Conservation (phyloP, 2,888 invertebrate species). For the Stegana nigrithorax region DNA sequence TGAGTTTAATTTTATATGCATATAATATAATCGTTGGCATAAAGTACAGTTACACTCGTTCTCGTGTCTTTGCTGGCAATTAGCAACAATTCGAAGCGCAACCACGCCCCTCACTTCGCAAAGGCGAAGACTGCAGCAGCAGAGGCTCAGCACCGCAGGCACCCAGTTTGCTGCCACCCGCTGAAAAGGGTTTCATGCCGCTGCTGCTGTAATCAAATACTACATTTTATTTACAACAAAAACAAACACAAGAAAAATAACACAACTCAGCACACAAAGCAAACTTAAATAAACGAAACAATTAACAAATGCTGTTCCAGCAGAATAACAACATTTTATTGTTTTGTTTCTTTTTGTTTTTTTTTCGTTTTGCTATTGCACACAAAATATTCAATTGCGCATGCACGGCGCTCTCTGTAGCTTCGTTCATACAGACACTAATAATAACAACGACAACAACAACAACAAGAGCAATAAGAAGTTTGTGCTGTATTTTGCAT, state of each 20-base stretch:
- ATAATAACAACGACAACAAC: too few relatives aligned
- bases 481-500: conserved; percentile 60
- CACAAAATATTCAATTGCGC: conserved; percentile 9
- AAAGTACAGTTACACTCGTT: too few relatives aligned
- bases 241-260: too few relatives aligned
- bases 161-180: neutral
- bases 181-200: conserved; percentile 30
- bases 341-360: conserved; percentile 16
- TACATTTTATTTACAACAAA: conserved; percentile 15
- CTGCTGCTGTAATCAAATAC: conserved; percentile 21
- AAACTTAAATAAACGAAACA: conserved; percentile 40
- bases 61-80: too few relatives aligned
- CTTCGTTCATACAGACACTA: neutral
- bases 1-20: too few relatives aligned
- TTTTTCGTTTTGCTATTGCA: neutral
- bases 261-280: neutral
- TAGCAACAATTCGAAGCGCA: too few relatives aligned
- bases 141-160: conserved; percentile 1
- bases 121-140: too few relatives aligned
- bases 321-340: conserved; percentile 42
- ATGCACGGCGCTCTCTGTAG: conserved; percentile 3
- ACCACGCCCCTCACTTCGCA: too few relatives aligned
- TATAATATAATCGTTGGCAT: too few relatives aligned
- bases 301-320: conserved; percentile 57
- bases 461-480: neutral